Evolutionary conservation across 1,140 invertebrate species (phyloP).

Genomic region (Lasioglossum albipes): DNA sequence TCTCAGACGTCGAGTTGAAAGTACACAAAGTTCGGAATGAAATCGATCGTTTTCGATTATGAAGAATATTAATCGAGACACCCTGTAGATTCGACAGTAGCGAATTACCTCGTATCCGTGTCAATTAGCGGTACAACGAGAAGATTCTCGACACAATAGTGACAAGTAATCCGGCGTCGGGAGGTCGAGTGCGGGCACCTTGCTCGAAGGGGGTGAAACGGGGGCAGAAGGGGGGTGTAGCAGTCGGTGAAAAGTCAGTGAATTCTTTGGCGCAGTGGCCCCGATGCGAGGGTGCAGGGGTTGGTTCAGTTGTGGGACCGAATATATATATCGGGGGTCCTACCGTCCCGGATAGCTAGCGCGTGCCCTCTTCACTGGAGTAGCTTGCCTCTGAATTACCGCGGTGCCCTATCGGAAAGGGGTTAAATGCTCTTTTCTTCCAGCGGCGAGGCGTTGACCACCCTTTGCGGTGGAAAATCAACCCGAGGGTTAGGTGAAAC

Average conservation of each 20-base stretch:
- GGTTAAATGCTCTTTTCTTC: conserved; percentile 75
- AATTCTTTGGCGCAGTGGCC: conserved; percentile 62
- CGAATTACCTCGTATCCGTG: neutral
- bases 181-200: conserved; percentile 59
- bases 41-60: too few species aligned
- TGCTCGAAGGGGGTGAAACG: conserved; percentile 64
- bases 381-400: conserved; percentile 62
- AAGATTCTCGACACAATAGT: conserved; percentile 1
- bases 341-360: conserved; percentile 61
- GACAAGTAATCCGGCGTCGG: conserved; percentile 27
- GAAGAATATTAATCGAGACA: too few species aligned
- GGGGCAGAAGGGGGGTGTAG: conserved; percentile 57
- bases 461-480: conserved; percentile 51
- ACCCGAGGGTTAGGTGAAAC: conserved; percentile 41
- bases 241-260: conserved; percentile 71
- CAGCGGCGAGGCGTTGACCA: conserved; percentile 48
- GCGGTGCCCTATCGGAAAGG: conserved; percentile 65
- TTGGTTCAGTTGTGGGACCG: conserved; percentile 71
- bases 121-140: neutral
- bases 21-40: too few species aligned
- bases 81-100: neutral
- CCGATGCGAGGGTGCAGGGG: conserved; percentile 72
- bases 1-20: too few species aligned
- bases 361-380: conserved; percentile 79
- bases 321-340: conserved; percentile 67